A percentile compares a stretch with the other conserved stretches of the same genome.
These are phyloP conservation scores for Hoplodrina ambigua DNA, from an alignment of 2,888 invertebrate species.

Conservation along the genomic window DNA sequence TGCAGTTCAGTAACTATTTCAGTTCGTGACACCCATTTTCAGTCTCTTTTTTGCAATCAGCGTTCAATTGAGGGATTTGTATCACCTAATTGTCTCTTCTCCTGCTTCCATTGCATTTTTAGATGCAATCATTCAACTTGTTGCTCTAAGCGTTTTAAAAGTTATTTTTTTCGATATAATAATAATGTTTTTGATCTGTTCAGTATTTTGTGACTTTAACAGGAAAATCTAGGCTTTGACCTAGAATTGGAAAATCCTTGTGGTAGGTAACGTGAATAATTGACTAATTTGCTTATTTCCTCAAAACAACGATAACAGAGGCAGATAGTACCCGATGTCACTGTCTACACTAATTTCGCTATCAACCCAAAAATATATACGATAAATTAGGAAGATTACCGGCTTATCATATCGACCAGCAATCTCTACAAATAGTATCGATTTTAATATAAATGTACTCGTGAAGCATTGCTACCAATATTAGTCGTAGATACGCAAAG, in stretches of 20 bases:
- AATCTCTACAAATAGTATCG: conserved; percentile 49
- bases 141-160: too few relatives aligned
- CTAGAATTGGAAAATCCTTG: neutral
- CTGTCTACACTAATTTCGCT: conserved; percentile 12
- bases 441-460: conserved; percentile 42
- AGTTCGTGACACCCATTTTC: neutral
- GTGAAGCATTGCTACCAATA: conserved; percentile 5
- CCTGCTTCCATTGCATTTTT: neutral
- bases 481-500: conserved; percentile 12
- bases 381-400: conserved; percentile 54
- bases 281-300: neutral
- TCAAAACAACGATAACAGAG: neutral
- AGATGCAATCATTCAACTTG: neutral
- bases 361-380: conserved; percentile 34
- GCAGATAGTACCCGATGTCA: conserved; percentile 13
- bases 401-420: conserved; percentile 39
- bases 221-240: neutral
- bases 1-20: neutral
- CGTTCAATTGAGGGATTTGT: neutral
- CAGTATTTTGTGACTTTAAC: neutral
- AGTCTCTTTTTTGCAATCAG: conserved; percentile 16
- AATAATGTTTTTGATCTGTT: too few relatives aligned
- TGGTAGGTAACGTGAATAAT: neutral
- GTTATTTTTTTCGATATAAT: too few relatives aligned
- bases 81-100: too few relatives aligned